A percentile compares a stretch with the other conserved stretches of the same genome.
These are phyloP conservation scores for Mesocentrotus franciscanus DNA, from an alignment of 53 echinoderm and acorn worm genomes.

Conservation along the genomic window DNA sequence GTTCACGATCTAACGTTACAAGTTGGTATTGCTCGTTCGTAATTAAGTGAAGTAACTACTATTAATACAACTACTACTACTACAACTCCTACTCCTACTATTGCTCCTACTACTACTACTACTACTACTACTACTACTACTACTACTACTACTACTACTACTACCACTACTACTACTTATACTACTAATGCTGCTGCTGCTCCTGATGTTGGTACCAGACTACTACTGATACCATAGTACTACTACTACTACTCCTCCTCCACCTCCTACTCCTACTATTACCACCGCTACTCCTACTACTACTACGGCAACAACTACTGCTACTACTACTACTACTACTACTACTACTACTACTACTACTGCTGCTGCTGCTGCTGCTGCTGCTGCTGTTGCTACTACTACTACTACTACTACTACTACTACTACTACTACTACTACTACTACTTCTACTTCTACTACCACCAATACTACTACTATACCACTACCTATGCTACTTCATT, in stretches of 20 bases:
- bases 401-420: slow-evolving; percentile 26
- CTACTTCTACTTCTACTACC: background rate
- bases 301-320: background rate
- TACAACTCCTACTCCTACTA: background rate
- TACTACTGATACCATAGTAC: background rate
- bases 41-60: background rate
- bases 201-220: too few species aligned
- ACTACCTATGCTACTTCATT: background rate
- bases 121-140: too few species aligned
- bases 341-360: slow-evolving; percentile 1
- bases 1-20: too few species aligned
- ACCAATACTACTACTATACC: background rate
- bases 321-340: slow-evolving; percentile 8
- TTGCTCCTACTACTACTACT: background rate
- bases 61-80: background rate
- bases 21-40: too few species aligned
- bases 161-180: background rate
- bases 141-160: background rate
- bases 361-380: background rate
- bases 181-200: background rate
- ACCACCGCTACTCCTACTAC: background rate
- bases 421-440: background rate
- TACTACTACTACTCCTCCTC: background rate
- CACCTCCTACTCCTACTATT: background rate
- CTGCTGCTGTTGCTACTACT: background rate